Evolutionary conservation across 2,888 invertebrate genomes (phyloP), one percentile per base, ranked within the genome.

Genomic region (Thymelicus sylvestris): DNA sequence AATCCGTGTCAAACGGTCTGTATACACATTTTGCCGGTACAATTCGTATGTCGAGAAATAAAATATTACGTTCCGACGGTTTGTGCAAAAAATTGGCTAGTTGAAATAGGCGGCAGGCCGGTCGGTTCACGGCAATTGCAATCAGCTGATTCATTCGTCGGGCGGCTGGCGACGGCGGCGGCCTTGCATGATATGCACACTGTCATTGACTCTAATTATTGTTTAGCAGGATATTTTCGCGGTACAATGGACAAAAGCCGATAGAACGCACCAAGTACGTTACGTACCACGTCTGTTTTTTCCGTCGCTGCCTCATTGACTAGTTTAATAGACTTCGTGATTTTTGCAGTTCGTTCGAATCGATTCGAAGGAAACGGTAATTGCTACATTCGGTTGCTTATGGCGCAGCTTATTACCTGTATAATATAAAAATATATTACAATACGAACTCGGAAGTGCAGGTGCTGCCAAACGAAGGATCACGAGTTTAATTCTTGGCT

Each of bases 91-190:
- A 69, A 69, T 64, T 48, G 48, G 12, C 69, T 24, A 59, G 64
- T 48, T 55, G 59, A 59, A 69, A 64, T 47, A 44, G 62, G 84
- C 86, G 85, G 83, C 83, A 84, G 80, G 83, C 81, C 84, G 83
- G 83, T 71, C 81, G 81, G 83, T 78, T 78, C 79, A 75, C 86
- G 86, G 85, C 82, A 81, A 80, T 82, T 81, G 83, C 82, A 85
- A 84, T 86, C 91, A 90, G 89, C 90, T 91, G 90, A 90, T 88
- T 90, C 89, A 90, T 83, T 84, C 83, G 82, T 70, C 83, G 81
- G 83, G 80, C 80, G 79, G 82, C 79, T 84, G 19, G 19, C 19
- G 19, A 19, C 63, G 59, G 19, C 31, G 63, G 48, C 85, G 86
- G 88, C 88, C 87, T 86, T 86, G 87, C 86, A 83, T 85, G 83